phyloP scores from a whole-genome alignment of 2,888 invertebrate species.

The Scaptomyza flava region DNA sequence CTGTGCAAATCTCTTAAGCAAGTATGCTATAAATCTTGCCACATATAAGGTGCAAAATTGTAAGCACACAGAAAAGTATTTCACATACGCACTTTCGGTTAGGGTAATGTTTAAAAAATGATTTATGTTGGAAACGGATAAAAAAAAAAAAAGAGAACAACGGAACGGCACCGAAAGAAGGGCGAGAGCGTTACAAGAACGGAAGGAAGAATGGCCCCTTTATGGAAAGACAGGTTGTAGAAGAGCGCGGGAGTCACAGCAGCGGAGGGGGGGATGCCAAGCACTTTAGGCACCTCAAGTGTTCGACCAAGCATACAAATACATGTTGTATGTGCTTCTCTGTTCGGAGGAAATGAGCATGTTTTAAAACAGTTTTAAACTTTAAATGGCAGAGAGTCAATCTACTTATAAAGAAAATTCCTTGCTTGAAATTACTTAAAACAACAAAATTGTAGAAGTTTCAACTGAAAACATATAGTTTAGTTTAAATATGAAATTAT shows the following conservation, averaged over 20 bases:
- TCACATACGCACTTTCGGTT: constrained; percentile 60
- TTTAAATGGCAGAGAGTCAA: too few species aligned
- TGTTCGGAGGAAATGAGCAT: constrained; percentile 16
- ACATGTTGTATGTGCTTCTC: constrained; percentile 36
- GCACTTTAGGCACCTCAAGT: constrained; percentile 66
- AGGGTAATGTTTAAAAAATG: constrained; percentile 72
- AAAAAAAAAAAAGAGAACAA: neutral
- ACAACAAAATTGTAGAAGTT: too few species aligned
- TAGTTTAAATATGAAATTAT: too few species aligned
- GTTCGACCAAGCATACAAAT: constrained; percentile 67
- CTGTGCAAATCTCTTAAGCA: constrained; percentile 54
- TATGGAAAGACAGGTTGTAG: neutral
- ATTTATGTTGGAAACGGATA: constrained; percentile 49
- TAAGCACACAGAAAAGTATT: constrained; percentile 55
- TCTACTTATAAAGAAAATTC: too few species aligned
- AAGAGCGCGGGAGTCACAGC: neutral
- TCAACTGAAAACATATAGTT: too few species aligned
- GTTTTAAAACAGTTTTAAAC: constrained; percentile 6
- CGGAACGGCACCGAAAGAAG: constrained; percentile 28
- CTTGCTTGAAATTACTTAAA: too few species aligned
- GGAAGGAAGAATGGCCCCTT: constrained; percentile 53
- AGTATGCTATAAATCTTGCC: constrained; percentile 61
- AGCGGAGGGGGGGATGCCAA: constrained; percentile 1
- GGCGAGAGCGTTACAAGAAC: too few species aligned
- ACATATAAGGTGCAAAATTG: constrained; percentile 69